phyloP scores from a whole-genome alignment of 2,888 invertebrate genomes.

The Piscicola geometra region DNA sequence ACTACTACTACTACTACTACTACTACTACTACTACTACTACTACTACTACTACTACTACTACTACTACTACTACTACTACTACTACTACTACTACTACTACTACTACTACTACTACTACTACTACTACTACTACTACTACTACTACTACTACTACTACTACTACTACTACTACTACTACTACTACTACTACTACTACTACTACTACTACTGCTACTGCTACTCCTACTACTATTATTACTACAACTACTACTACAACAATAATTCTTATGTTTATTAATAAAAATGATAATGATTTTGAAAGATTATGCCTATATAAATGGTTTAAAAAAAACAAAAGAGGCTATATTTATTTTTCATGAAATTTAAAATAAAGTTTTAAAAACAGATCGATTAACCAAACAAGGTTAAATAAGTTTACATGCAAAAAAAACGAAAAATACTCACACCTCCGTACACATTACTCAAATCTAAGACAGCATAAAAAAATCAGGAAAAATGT shows the following conservation, averaged over 20 bases:
- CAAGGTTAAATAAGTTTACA: too few species aligned
- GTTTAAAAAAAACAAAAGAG: too few species aligned
- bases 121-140: constrained; percentile 35
- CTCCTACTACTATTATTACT: too few species aligned
- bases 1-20: constrained; percentile 33
- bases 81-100: constrained; percentile 37
- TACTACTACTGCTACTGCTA: neutral
- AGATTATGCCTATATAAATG: too few species aligned
- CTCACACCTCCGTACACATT: too few species aligned
- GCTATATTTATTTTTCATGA: too few species aligned
- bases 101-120: constrained; percentile 35
- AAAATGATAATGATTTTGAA: too few species aligned
- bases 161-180: constrained; percentile 31
- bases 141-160: constrained; percentile 21
- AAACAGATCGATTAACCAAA: too few species aligned
- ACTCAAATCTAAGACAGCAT: too few species aligned
- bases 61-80: constrained; percentile 37
- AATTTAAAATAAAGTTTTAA: too few species aligned
- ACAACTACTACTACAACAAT: neutral
- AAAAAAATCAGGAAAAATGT: too few species aligned
- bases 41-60: constrained; percentile 36
- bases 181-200: constrained; percentile 19
- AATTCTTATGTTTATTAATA: neutral
- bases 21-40: constrained; percentile 30
- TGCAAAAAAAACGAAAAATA: too few species aligned